Base-by-base conservation (phyloP, 2,113 vertebrate genomes). In the Brachirus orientalis region DNA sequence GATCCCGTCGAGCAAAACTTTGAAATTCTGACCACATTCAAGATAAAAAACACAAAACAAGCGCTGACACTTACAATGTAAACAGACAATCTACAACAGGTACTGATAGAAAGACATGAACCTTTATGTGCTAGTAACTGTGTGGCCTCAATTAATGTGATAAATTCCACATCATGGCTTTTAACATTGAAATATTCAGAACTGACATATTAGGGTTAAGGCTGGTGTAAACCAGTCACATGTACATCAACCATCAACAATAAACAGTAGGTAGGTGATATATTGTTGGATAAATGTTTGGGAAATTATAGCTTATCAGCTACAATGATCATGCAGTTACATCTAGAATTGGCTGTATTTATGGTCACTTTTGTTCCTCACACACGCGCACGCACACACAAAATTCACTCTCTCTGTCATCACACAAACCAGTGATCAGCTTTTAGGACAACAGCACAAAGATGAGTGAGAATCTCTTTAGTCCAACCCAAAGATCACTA, bases 281-380 rank as follows among this genome's bases (percentile, higher is more conserved):
- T 19, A 60, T 79, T 19, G 28, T 60, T 80, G 71, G 51, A 84
- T 85, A 82, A 75, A 74, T 70, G 72, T 89, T 55, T 67, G 52
- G n/a, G 54, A 75, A 85, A 77, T 86, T 73, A 86, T 59, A 81
- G 52, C 77, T 77, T n/a, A 66, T 66, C 69, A 65, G 56, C 73
- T 75, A 89, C 48, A 77, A 71, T 79, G 66, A 68, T 79, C 88
- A 89, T 84, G 88, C 87, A 70, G 67, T 85, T 75, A 74, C 68
- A 81, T 79, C 62, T 86, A 82, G 17, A 72, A 61, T 64, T 9
- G 59, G 69, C 64, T 72, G 66, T 77, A 75, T 79, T 70, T 72
- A 44, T 63, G 52, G 40, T 43, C 57, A 62, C 16, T 22, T 53
- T 8, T 19, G 11, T n/a, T 20, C 51, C 43, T 46, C 52, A 9